Evolutionary conservation across 2,113 vertebrate species (phyloP).

Genomic region (Sterna hirundo): DNA sequence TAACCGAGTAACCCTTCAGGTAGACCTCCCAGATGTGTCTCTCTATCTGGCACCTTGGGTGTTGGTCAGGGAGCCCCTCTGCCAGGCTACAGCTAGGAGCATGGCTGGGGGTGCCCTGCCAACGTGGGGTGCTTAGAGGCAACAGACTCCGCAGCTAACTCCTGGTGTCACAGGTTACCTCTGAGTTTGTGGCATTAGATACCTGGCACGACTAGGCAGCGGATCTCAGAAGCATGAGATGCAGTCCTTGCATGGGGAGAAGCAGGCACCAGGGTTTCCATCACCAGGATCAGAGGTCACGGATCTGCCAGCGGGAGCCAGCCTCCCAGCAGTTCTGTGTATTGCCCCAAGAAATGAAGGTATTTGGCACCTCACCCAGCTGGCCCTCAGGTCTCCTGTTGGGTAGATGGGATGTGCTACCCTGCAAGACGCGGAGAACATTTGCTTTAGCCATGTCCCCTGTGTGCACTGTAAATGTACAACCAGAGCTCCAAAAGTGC

Average conservation of each 20-base stretch:
- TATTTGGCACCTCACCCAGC: not conserved
- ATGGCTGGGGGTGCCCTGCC: not conserved
- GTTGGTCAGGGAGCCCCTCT: not conserved
- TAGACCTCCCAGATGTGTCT: not conserved
- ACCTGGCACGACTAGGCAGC: not conserved
- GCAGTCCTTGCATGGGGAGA: not conserved
- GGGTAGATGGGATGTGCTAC: not conserved
- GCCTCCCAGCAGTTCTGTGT: not conserved
- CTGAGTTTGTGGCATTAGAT: not conserved
- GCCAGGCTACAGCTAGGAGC: not conserved
- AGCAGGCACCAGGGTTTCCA: not conserved
- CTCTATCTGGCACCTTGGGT: not conserved
- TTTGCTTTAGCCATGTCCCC: not conserved
- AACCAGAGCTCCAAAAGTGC: not conserved
- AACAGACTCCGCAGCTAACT: not conserved
- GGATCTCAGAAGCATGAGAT: not conserved
- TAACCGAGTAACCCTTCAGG: not conserved
- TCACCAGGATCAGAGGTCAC: not conserved
- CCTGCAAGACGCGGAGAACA: not conserved
- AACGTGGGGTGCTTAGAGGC: accelerated
- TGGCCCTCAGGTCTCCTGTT: not conserved
- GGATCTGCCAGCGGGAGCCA: not conserved
- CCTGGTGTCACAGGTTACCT: not conserved
- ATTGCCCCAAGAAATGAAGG: not conserved
- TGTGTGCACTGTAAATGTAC: not conserved